Evolutionary conservation across 2,888 invertebrate genomes (phyloP), one percentile per base, ranked within the genome.

Genomic region (Hedya salicella): DNA sequence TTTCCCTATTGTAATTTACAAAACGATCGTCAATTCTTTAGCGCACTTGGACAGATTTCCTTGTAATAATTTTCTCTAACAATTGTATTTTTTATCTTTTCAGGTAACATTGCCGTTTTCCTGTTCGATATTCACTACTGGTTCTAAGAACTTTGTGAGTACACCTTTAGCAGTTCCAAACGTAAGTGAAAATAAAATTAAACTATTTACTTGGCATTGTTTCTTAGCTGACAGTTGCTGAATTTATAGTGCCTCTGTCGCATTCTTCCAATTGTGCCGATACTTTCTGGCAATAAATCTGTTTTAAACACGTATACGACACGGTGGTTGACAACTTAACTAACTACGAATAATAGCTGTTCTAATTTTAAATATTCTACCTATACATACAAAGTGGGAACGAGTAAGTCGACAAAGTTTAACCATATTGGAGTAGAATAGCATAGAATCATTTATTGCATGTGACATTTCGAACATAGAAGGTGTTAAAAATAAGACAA

Each of bases 251-350:
- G 16, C 21, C 19, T 46, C 21, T 40, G 50, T 50, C 14, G 52
- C 66, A 54, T 66, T 66, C 36, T 30, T 52, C 66, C 53, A 53
- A 53, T 66, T 54, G 53, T 36, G 48, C 25, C 48, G 42, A 66
- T 59, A 49, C 66, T 66, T 66, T 53, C 17, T 9, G 61, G 66
- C 30, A 54, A 66, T 66, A 66, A 66, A 66, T 66, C 42, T 40
- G 54, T 46, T 61, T 66, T 48, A 54, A 61, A 61, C 46, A 54
- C 46, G 36, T 50, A 42, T 36, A 44, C 30, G 44, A 59, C 57
- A 57, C 21, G 46, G 54, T 32, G 30, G 63, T 59, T 49, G 60
- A 66, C 66, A 54, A 52, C 44, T 44, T 59, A 60, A 53, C 65
- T 60, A 65, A 52, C 52, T 44, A 59, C 49, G 44, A 64, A 64